Evolutionary conservation across 2,888 invertebrate genomes (phyloP), one percentile per base, ranked within the genome.

Genomic region (Elmis aenea): DNA sequence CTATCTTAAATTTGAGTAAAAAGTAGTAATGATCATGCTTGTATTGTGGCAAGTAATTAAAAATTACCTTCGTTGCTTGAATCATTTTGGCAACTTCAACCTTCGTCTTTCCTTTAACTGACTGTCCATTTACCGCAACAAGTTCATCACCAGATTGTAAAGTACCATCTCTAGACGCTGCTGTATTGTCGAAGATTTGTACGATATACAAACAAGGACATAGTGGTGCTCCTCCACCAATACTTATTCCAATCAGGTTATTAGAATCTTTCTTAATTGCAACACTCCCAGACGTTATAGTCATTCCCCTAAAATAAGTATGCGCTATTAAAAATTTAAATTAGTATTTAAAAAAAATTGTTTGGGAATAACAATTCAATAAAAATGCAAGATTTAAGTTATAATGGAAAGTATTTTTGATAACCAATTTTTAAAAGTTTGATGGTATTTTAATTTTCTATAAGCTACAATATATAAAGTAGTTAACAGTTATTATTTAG

Each of bases 71-170:
- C 13, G 87, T 82, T 1, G 88, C 76, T 66, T 99, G 97, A 55
- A 99, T 99, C 88, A 97, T 88, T 67, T 95, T 91, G n/a, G 99
- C 99, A 2, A 99, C 99, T 70, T 97, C 95, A 0, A 92, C 89
- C 72, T 99, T 99, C 1, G 93, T 94, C 68, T 93, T 91, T 3
- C 96, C 96, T 63, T 95, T 96, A 1, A 97, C 94, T 0, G 87
- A 81, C 43, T 85, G 82, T 0, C 87, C 87, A 63, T 94, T 95
- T 2, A 99, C 90, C 0, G 92, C 93, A 1, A 95, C 85, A 39
- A 99, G 71, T 66, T 99, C 99, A 68, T 99, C 99, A 0, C 99
- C 99, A 36, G 95, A 88, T 61, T 95, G 92, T 3, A 99, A 68
- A 0, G 93, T 93, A 0, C 92, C 96, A 61, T 99, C 96, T 53